A percentile compares a stretch with the other conserved stretches of the same genome.
Conservation (phyloP, 2,888 invertebrate species). For the Bedellia somnulentella region DNA sequence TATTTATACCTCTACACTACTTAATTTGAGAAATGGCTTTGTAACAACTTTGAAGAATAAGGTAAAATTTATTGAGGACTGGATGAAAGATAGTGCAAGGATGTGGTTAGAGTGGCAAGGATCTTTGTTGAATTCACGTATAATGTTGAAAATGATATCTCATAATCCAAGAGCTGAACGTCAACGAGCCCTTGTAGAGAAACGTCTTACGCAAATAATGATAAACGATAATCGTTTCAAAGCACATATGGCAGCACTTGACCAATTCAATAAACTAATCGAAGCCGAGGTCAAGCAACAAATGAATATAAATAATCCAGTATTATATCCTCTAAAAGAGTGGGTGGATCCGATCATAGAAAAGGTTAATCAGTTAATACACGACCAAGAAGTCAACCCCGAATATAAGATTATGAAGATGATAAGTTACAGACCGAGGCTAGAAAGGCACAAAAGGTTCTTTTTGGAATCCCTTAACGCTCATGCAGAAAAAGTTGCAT, state of each 20-base stretch:
- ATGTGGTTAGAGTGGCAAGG: constrained; percentile 31
- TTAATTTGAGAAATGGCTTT: constrained; percentile 38
- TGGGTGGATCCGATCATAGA: constrained; percentile 22
- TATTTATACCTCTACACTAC: constrained; percentile 25
- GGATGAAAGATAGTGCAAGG: constrained; percentile 23
- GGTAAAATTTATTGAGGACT: constrained; percentile 22
- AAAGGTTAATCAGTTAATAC: constrained; percentile 18
- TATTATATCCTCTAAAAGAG: constrained; percentile 26
- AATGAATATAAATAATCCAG: constrained; percentile 19
- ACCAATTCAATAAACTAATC: constrained; percentile 19
- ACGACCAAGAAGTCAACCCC: constrained; percentile 16
- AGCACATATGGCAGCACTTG: constrained; percentile 30
- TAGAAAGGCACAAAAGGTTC: constrained; percentile 22
- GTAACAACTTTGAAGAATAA: constrained; percentile 33
- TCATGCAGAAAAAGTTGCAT: constrained; percentile 19
- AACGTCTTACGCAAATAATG: constrained; percentile 26
- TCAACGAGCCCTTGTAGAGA: constrained; percentile 22
- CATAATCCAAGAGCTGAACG: constrained; percentile 33
- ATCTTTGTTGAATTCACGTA: constrained; percentile 25
- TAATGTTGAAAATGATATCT: constrained; percentile 30
- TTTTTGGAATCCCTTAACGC: constrained; percentile 28
- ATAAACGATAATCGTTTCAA: constrained; percentile 26
- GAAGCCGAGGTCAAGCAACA: constrained; percentile 20
- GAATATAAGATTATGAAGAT: constrained; percentile 30
- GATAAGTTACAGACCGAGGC: constrained; percentile 28